Conservation (phyloP, 2,797 vertebrate genomes). For the Bryconaethiops microstoma region DNA sequence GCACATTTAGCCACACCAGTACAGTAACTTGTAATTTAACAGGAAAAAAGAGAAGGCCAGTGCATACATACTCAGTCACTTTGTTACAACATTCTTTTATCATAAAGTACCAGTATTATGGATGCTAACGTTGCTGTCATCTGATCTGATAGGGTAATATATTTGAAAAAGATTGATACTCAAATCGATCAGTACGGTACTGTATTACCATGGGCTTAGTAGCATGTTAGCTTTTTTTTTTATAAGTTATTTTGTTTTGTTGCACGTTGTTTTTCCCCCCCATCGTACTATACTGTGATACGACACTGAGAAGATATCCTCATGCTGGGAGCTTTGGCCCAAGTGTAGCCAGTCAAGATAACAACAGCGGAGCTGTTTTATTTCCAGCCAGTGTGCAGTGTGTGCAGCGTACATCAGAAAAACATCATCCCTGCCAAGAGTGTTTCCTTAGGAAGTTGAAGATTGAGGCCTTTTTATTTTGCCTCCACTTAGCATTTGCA, state of each 20-base stretch:
- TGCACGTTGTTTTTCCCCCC: not conserved
- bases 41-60: too few species aligned
- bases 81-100: too few species aligned
- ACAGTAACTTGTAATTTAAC: too few species aligned
- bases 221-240: not conserved
- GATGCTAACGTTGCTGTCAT: too few species aligned
- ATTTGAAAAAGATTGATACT: too few species aligned
- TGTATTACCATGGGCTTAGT: not conserved
- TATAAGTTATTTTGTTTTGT: not conserved
- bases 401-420: not conserved
- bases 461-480: constrained; percentile 9
- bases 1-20: too few species aligned
- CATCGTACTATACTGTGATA: constrained; percentile 39
- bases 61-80: too few species aligned
- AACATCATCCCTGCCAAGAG: not conserved
- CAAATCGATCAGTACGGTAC: too few species aligned
- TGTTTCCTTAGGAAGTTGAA: not conserved
- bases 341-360: constrained; percentile 20
- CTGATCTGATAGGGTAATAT: too few species aligned
- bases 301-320: constrained; percentile 13
- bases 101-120: too few species aligned
- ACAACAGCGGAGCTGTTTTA: not conserved
- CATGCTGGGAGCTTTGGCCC: constrained; percentile 6
- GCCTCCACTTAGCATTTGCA: constrained; percentile 6
- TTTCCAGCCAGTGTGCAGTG: constrained; percentile 14